Conservation (phyloP, 2,113 vertebrate genomes). For the Leptosomus discolor region DNA sequence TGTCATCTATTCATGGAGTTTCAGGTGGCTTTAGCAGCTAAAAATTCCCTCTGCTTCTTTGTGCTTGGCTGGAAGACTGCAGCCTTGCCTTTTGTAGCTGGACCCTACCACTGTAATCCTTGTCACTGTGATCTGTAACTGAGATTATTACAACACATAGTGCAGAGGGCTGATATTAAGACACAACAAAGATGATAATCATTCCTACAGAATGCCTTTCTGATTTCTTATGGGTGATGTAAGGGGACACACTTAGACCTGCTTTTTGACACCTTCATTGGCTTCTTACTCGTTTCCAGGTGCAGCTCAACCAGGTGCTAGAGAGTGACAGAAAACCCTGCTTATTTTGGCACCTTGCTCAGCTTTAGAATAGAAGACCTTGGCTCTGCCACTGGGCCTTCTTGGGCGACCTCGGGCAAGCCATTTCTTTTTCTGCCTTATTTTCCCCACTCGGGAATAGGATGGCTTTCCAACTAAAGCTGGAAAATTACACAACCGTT, state of each 20-base stretch:
- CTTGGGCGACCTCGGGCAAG: neutral
- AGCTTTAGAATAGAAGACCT: neutral
- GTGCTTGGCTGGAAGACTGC: neutral
- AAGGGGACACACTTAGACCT: neutral
- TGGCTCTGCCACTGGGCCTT: neutral
- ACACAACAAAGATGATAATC: neutral
- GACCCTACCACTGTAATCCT: neutral
- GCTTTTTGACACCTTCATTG: neutral
- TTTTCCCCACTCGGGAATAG: neutral
- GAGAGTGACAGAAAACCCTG: neutral
- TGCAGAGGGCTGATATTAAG: neutral
- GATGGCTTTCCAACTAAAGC: neutral
- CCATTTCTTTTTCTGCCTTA: neutral
- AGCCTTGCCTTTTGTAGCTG: neutral
- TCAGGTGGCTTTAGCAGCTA: neutral
- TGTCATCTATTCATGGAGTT: neutral
- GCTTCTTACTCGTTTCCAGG: neutral
- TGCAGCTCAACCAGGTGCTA: neutral
- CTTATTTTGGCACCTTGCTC: neutral
- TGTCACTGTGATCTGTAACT: neutral
- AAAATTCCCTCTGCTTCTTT: neutral
- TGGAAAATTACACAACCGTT: neutral
- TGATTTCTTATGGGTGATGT: neutral
- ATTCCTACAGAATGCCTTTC: neutral
- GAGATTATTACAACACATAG: neutral